Evolutionary conservation across 2,797 vertebrate species (phyloP).

Genomic region (Leuciscus waleckii): DNA sequence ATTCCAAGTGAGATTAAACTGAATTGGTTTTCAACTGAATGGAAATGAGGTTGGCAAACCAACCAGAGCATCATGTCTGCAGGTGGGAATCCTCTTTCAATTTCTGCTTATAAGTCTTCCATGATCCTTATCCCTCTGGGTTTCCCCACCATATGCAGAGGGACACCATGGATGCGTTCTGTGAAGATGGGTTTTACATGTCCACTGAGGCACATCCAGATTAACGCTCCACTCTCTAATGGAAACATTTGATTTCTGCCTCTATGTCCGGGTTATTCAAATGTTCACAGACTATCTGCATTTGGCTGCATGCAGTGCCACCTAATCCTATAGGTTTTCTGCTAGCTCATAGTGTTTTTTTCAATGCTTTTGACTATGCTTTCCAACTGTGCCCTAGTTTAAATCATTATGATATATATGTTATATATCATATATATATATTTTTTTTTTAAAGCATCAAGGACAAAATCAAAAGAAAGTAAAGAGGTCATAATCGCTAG

Average conservation of each 20-base stretch:
- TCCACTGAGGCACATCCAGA: conserved; percentile 63
- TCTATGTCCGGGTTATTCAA: conserved; percentile 56
- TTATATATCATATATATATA: neutral
- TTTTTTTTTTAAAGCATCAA: neutral
- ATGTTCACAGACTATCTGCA: conserved; percentile 35
- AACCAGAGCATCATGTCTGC: conserved; percentile 5
- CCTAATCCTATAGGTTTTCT: neutral
- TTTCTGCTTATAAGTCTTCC: conserved; percentile 21
- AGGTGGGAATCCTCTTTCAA: conserved; percentile 43
- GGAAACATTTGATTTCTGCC: conserved; percentile 67
- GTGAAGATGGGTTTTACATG: conserved; percentile 66
- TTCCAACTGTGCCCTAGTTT: neutral
- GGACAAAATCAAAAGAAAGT: neutral
- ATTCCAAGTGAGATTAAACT: conserved; percentile 27
- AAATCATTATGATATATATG: too few species aligned
- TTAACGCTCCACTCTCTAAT: conserved; percentile 66
- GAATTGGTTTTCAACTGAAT: conserved; percentile 26
- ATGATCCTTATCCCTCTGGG: neutral
- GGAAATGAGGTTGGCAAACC: conserved; percentile 1
- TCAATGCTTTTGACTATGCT: neutral
- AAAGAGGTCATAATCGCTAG: conserved; percentile 7
- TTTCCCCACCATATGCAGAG: conserved; percentile 27
- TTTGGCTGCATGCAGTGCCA: neutral
- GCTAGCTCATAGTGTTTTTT: neutral
- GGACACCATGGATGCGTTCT: conserved; percentile 42